Percentiles rank a stretch among this genome's conserved stretches.
Evolutionary conservation across 2,113 vertebrate species (phyloP).

Genomic region (Takifugu flavidus): DNA sequence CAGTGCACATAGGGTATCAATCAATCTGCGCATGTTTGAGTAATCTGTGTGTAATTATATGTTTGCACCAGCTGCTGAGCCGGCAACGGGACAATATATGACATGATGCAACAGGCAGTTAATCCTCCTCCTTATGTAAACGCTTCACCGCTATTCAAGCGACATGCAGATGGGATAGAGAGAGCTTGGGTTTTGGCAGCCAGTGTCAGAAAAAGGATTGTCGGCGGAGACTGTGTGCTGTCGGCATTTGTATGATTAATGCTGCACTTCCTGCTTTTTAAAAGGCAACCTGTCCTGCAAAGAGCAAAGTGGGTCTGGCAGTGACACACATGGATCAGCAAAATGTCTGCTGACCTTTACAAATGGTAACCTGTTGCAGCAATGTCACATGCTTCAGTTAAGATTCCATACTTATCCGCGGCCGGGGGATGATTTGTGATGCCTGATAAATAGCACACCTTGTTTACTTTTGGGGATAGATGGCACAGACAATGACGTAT

Average conservation of each 20-base stretch:
- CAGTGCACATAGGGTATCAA: background rate
- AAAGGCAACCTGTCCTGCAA: constrained; percentile 15
- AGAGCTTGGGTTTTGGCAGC: constrained; percentile 52
- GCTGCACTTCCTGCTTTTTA: constrained; percentile 19
- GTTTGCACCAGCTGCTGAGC: constrained; percentile 36
- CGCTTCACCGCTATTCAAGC: constrained; percentile 64
- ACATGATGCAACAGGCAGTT: constrained; percentile 60
- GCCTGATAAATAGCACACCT: background rate
- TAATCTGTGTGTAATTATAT: constrained; percentile 27
- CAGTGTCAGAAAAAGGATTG: constrained; percentile 44
- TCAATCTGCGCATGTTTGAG: constrained; percentile 18
- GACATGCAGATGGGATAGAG: constrained; percentile 57
- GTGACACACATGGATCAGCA: constrained; percentile 5
- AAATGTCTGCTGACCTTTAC: constrained; percentile 21
- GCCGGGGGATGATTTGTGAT: background rate
- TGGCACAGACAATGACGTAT: no score
- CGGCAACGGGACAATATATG: constrained; percentile 48
- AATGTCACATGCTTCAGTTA: constrained; percentile 10
- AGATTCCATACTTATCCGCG: background rate
- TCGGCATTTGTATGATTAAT: constrained; percentile 52
- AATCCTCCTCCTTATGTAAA: constrained; percentile 67
- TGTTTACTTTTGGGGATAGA: no score
- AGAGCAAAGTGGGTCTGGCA: constrained; percentile 1
- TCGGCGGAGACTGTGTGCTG: constrained; percentile 41
- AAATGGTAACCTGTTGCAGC: constrained; percentile 1